These are phyloP conservation scores for Cheirogaleus major DNA, from an alignment of 2,797 vertebrate genomes.

Conservation along the genomic window DNA sequence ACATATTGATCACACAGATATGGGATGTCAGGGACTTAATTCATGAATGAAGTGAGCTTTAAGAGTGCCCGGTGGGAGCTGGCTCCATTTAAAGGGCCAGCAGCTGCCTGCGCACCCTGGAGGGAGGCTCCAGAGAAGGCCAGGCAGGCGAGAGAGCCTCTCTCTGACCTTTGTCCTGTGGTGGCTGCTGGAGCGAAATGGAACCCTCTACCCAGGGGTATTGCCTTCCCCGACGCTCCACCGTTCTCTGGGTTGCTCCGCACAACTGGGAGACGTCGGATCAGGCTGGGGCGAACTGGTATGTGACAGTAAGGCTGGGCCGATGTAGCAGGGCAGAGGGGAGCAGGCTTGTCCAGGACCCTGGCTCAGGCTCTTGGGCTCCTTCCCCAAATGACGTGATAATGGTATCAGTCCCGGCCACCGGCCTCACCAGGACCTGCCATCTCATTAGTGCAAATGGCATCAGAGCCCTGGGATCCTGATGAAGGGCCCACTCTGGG, in stretches of 20 bases:
- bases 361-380: not conserved
- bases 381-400: not conserved
- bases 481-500: not conserved
- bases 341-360: not conserved
- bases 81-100: conserved; percentile 77
- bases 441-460: not conserved
- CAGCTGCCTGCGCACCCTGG: not conserved
- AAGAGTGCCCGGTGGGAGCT: conserved; percentile 77
- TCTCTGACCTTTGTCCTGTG: not conserved
- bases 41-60: conserved; percentile 88
- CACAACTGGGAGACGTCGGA: not conserved
- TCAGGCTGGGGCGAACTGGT: not conserved
- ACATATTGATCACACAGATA: conserved; percentile 91
- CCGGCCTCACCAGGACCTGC: not conserved
- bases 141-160: rapidly evolving
- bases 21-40: conserved; percentile 89
- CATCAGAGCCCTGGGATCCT: not conserved
- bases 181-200: not conserved
- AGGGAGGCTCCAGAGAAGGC: not conserved
- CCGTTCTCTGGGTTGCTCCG: not conserved
- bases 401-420: not conserved
- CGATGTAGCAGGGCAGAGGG: not conserved
- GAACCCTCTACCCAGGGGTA: not conserved
- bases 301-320: not conserved
- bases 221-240: not conserved